Base-by-base conservation (phyloP, 2,888 invertebrate genomes). In the Busseola fusca region DNA sequence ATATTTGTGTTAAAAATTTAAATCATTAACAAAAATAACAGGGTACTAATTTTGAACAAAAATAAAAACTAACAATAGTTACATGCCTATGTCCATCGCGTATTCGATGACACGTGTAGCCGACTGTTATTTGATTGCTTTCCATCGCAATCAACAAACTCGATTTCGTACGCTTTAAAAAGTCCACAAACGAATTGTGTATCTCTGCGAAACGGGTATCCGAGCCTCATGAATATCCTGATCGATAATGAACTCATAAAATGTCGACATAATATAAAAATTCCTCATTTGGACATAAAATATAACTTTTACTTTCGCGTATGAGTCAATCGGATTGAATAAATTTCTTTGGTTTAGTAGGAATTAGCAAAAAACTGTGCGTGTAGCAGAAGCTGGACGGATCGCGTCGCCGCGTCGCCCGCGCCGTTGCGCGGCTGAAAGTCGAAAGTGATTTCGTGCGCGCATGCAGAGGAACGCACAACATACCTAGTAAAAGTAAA, bases 381-480 rank as follows among this genome's bases (percentile, higher is more conserved):
- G 75, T 80, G 78, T 66, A 72, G 72, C 66, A 72, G 74, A 65
- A 72, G 84, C 83, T 82, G 84, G 80, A 82, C 67, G 52, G 59
- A 70, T 59, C 56, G 59, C 48, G 40, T 72, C 74, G 58, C 21
- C 56, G 59, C 48, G 40, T 72, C 74, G 58, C 21, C 62, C 52
- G 74, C 81, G 67, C 74, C 84, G 80, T 83, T 82, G 84, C 82
- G 82, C 75, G 64, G 85, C 91, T 88, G 93, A 93, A 93, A 94
- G 94, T 94, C 85, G 93, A 94, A 95, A 94, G 95, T 94, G 92
- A 90, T 94, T 89, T 94, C 94, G 93, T 94, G 94, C 85, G 84
- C 71, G 67, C 78, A 67, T 40, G 64, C 78, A 73, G 69, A 85
- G 86, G 89, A 92, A 93, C 93, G 92, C 91, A 88, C 87, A 82